These are phyloP conservation scores for Sarotherodon lohbergeri DNA, from an alignment of 2,113 vertebrate genomes.

Conservation along the genomic window DNA sequence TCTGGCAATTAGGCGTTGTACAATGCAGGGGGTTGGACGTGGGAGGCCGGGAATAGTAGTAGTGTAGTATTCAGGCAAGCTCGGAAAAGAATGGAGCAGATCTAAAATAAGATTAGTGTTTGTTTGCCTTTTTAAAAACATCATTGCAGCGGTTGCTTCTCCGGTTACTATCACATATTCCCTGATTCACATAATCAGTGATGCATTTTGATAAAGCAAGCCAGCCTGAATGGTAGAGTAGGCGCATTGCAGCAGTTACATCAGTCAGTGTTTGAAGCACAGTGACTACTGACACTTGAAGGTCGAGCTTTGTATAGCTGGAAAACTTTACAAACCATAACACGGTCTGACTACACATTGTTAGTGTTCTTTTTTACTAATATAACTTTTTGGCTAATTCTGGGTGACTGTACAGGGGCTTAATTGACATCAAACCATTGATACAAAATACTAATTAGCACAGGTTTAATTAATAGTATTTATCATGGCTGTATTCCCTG, in stretches of 20 bases:
- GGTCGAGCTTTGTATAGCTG: background rate
- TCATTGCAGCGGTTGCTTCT: background rate
- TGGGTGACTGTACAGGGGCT: background rate
- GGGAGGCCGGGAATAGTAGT: background rate
- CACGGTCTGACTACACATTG: background rate
- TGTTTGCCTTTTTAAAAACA: background rate
- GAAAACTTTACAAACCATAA: background rate
- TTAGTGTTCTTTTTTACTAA: background rate
- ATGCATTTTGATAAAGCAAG: background rate
- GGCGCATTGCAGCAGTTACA: slow-evolving; percentile 27
- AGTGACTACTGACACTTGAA: background rate
- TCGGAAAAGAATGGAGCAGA: background rate
- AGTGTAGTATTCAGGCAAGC: background rate
- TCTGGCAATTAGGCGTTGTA: slow-evolving; percentile 1
- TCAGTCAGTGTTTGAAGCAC: background rate
- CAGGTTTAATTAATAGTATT: background rate
- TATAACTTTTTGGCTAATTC: background rate
- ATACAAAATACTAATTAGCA: background rate
- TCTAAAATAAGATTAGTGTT: background rate
- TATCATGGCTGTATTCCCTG: background rate
- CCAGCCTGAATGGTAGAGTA: background rate
- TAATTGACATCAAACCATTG: background rate
- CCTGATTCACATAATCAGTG: background rate
- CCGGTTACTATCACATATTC: background rate
- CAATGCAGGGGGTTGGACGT: background rate